Percentiles rank a stretch among this genome's conserved stretches.
Conservation (phyloP, 2,113 vertebrate genomes). For the Carassius auratus region DNA sequence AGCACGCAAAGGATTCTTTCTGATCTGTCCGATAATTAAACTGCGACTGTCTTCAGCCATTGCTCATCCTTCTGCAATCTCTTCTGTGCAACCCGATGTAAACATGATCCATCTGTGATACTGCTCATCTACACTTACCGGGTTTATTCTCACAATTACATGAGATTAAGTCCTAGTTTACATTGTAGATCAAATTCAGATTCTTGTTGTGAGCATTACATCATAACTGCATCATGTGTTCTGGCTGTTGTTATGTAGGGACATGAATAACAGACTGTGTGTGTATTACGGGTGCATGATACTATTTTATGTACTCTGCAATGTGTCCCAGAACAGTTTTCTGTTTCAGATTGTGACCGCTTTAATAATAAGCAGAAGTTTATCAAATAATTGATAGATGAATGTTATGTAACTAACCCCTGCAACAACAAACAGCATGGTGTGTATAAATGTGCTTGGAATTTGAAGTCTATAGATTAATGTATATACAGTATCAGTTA, state of each 20-base stretch:
- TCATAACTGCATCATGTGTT: conserved; percentile 66
- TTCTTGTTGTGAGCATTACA: conserved; percentile 60
- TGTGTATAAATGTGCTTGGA: too few species aligned
- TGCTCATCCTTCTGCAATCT: not conserved
- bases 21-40: not conserved
- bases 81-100: conserved; percentile 4
- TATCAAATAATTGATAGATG: not conserved
- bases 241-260: conserved; percentile 28
- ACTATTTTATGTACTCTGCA: not conserved
- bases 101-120: not conserved
- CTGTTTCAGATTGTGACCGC: not conserved
- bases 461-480: too few species aligned
- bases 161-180: not conserved
- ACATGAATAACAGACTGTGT: not conserved
- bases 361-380: not conserved
- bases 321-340: not conserved
- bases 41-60: conserved; percentile 37
- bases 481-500: too few species aligned
- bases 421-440: not conserved
- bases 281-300: not conserved
- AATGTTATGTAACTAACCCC: conserved; percentile 30
- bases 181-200: not conserved
- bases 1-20: not conserved
- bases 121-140: not conserved
- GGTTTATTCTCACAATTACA: not conserved